Evolutionary conservation across 2,797 vertebrate genomes (phyloP).

Genomic region (Epinephelus awoara): DNA sequence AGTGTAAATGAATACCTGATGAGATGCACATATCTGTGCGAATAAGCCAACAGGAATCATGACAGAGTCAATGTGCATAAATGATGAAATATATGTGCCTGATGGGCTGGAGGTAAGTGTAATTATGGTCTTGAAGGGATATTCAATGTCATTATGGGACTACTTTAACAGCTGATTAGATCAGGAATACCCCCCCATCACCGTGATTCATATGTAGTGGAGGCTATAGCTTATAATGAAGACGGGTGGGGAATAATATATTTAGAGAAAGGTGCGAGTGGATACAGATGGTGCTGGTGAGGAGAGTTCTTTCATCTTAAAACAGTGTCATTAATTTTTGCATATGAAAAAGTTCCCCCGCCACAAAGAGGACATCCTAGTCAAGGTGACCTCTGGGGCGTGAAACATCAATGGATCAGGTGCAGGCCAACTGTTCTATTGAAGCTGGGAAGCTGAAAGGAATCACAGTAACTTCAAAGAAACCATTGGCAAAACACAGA

Average conservation of each 20-base stretch:
- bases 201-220: constrained; percentile 38
- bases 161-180: constrained; percentile 73
- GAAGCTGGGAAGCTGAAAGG: constrained; percentile 62
- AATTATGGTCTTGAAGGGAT: constrained; percentile 68
- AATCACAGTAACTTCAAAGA: constrained; percentile 72
- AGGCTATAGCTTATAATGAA: constrained; percentile 36
- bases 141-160: constrained; percentile 49
- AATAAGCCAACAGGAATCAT: constrained; percentile 48
- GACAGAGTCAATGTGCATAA: constrained; percentile 39
- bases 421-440: constrained; percentile 67
- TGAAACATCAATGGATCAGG: constrained; percentile 78
- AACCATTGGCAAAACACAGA: constrained; percentile 54
- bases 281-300: constrained; percentile 49
- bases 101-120: constrained; percentile 53
- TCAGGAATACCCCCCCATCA: constrained; percentile 42
- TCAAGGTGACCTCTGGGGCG: constrained; percentile 69
- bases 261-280: constrained; percentile 16
- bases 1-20: constrained; percentile 52
- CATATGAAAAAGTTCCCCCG: constrained; percentile 65
- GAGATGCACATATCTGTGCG: constrained; percentile 47
- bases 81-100: constrained; percentile 63
- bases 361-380: constrained; percentile 46
- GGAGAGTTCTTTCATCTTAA: constrained; percentile 58
- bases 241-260: constrained; percentile 32
- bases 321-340: constrained; percentile 62